These are phyloP conservation scores for Parascotia fuliginaria DNA, from an alignment of 2,888 invertebrate species.

Conservation along the genomic window DNA sequence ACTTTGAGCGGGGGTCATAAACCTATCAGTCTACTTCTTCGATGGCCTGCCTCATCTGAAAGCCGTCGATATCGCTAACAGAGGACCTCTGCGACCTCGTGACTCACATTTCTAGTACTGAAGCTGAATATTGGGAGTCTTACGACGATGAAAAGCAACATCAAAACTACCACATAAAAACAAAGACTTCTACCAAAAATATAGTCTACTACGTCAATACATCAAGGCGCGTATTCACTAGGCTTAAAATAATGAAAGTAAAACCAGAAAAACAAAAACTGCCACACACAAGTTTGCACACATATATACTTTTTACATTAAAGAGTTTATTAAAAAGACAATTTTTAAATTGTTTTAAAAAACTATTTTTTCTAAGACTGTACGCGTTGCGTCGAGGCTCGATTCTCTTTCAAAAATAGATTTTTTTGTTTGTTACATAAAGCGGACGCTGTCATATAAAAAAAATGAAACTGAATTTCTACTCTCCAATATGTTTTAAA, in stretches of 20 bases:
- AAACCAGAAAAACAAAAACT: too few relatives aligned
- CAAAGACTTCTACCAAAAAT: neutral
- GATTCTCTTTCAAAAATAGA: too few relatives aligned
- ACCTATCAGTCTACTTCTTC: neutral
- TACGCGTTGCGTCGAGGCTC: too few relatives aligned
- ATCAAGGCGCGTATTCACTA: neutral
- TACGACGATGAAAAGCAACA: constrained; percentile 6
- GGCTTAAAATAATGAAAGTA: neutral
- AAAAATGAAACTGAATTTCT: too few relatives aligned
- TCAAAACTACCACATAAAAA: neutral
- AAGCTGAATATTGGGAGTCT: neutral
- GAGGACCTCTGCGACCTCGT: neutral
- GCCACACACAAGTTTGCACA: too few relatives aligned
- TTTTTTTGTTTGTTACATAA: too few relatives aligned
- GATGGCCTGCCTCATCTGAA: neutral
- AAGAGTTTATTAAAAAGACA: too few relatives aligned
- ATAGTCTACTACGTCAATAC: neutral
- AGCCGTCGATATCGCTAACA: constrained; percentile 2
- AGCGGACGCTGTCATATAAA: too few relatives aligned
- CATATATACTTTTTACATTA: too few relatives aligned
- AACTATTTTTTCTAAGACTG: too few relatives aligned
- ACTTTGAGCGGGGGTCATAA: neutral
- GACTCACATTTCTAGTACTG: neutral
- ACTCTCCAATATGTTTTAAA: too few relatives aligned
- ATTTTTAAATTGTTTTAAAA: too few relatives aligned